Percentiles rank a stretch among this genome's conserved stretches.
Evolutionary conservation across 2,888 invertebrate species (phyloP).

Genomic region (Serrognathus titanus): DNA sequence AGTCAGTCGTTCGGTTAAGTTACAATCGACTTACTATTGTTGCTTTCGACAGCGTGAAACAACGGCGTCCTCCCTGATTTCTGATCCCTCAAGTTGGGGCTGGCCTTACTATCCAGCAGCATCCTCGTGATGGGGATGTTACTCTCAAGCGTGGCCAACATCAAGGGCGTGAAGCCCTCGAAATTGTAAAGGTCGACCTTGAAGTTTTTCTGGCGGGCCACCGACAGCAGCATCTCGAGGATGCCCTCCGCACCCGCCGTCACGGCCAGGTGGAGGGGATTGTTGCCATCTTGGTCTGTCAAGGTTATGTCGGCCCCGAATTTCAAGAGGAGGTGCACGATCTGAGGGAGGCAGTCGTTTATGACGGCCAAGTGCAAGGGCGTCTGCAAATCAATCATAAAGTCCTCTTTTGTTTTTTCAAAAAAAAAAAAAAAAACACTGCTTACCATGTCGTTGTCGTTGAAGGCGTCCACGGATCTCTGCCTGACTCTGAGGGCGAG

Average conservation of each 20-base stretch:
- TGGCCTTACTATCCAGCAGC: conserved; percentile 34
- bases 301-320: conserved; percentile 44
- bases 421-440: neutral
- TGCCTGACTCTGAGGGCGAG: conserved; percentile 9
- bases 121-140: conserved; percentile 35
- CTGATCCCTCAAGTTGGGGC: conserved; percentile 38
- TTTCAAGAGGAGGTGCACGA: conserved; percentile 38
- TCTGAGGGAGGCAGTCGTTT: conserved; percentile 25
- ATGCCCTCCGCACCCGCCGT: conserved; percentile 27
- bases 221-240: conserved; percentile 7
- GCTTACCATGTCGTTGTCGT: conserved; percentile 14
- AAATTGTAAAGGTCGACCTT: conserved; percentile 37
- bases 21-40: conserved; percentile 38
- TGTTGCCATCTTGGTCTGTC: conserved; percentile 39
- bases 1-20: no score
- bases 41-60: conserved; percentile 42
- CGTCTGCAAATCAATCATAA: conserved; percentile 38
- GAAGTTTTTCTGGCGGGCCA: conserved; percentile 30
- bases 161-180: conserved; percentile 51
- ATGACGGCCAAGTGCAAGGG: conserved; percentile 45
- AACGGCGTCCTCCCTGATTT: conserved; percentile 48
- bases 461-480: conserved; percentile 9
- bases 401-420: neutral
- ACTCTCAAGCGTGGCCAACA: conserved; percentile 45
- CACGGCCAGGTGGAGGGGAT: conserved; percentile 44